Conservation (phyloP, 2,888 invertebrate species). For the Drosophila colorata region DNA sequence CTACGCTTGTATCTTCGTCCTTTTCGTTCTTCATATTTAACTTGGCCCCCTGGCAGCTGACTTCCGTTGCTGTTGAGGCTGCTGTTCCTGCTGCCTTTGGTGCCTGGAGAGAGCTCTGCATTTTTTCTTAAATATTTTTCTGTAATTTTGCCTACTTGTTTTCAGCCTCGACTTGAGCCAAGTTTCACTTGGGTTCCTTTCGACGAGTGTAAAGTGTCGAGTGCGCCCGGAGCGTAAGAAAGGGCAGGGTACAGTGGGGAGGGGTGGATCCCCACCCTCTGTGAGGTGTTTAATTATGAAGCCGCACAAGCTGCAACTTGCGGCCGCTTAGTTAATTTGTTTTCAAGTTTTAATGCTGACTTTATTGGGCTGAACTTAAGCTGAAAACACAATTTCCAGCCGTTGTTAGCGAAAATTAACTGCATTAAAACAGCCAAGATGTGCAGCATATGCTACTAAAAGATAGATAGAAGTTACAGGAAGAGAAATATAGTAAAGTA, state of each 20-base stretch:
- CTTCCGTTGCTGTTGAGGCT: conserved; percentile 27
- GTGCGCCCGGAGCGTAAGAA: conserved; percentile 11
- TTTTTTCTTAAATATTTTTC: conserved; percentile 65
- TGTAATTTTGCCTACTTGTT: conserved; percentile 54
- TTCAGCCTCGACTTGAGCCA: conserved; percentile 34
- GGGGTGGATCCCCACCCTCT: background rate
- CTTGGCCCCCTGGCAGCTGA: conserved; percentile 46
- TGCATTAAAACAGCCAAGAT: conserved; percentile 21
- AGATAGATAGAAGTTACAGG: no score
- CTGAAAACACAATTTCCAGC: conserved; percentile 28
- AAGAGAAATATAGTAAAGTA: no score
- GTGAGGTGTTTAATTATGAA: conserved; percentile 63
- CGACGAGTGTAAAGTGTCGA: conserved; percentile 47
- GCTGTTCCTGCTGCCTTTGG: background rate
- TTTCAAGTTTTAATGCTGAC: conserved; percentile 59
- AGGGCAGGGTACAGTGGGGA: background rate
- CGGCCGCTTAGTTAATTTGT: conserved; percentile 69
- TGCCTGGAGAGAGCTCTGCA: conserved; percentile 36
- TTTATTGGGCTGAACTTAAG: conserved; percentile 38
- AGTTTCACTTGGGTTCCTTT: conserved; percentile 49
- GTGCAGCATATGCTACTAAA: conserved; percentile 22
- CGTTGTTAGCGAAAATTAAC: conserved; percentile 25
- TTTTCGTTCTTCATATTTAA: conserved; percentile 51
- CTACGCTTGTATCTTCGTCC: conserved; percentile 13
- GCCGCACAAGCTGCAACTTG: conserved; percentile 55